phyloP scores from a whole-genome alignment of 2,888 invertebrate species.

The Minunthozetes semirufus region DNA sequence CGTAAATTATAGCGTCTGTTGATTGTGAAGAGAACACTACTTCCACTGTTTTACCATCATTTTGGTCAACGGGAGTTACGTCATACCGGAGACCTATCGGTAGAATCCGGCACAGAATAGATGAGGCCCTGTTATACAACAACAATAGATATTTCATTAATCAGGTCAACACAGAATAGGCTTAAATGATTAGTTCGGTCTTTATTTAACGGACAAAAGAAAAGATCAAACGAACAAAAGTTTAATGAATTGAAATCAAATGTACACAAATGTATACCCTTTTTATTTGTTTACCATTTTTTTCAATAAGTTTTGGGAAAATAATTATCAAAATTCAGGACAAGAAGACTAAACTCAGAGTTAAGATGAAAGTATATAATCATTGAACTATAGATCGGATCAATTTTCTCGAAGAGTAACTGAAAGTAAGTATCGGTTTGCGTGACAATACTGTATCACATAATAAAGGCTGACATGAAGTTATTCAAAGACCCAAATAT shows the following conservation, averaged over 20 bases:
- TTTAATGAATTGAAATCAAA: too few species aligned
- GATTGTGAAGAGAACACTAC: constrained; percentile 37
- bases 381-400: neutral
- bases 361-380: neutral
- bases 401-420: too few species aligned
- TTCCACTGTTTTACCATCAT: constrained; percentile 34
- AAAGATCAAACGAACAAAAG: too few species aligned
- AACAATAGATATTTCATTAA: too few species aligned
- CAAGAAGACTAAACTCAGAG: too few species aligned
- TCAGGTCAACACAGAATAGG: too few species aligned
- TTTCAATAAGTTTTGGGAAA: neutral
- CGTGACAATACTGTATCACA: too few species aligned
- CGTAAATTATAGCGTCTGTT: constrained; percentile 34
- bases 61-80: neutral
- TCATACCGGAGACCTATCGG: constrained; percentile 13
- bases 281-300: neutral
- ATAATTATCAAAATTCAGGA: neutral
- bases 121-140: neutral
- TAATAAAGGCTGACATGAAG: too few species aligned
- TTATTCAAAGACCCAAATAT: too few species aligned
- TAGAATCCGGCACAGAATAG: constrained; percentile 5
- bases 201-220: too few species aligned
- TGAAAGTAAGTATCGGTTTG: too few species aligned
- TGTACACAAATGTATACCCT: neutral
- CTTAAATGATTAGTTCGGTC: too few species aligned